Conservation (phyloP, 2,797 vertebrate species). For the Pipistrellus pygmaeus region DNA sequence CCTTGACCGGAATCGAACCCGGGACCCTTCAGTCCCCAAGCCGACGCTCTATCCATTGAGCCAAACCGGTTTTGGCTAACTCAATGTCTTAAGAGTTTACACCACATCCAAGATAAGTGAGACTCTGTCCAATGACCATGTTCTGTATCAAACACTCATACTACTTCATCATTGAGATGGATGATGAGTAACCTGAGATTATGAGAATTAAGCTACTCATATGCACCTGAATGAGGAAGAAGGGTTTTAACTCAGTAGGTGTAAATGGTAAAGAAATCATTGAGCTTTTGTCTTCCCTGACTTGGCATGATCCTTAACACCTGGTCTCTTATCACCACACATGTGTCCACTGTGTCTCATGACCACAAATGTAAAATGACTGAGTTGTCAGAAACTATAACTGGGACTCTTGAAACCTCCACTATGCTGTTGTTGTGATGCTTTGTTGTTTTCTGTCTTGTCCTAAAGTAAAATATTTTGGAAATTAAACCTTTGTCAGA, state of each 20-base stretch:
- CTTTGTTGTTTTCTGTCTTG: background rate
- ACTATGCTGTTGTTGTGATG: background rate
- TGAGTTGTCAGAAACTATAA: fast-evolving
- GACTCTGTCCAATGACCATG: background rate
- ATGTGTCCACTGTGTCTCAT: background rate
- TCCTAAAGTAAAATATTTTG: background rate
- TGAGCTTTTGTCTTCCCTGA: background rate
- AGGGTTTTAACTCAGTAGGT: background rate
- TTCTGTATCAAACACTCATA: background rate
- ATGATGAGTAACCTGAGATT: background rate
- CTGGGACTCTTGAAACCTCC: background rate
- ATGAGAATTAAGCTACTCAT: background rate
- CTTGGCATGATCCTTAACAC: background rate
- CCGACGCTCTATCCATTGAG: too few species aligned
- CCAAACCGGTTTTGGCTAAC: too few species aligned
- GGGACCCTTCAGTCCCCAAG: too few species aligned
- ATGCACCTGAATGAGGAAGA: background rate
- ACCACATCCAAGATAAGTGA: background rate
- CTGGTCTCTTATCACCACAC: background rate
- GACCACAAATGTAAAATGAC: background rate
- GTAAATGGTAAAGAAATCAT: background rate
- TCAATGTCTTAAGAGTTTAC: background rate
- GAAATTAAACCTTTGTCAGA: background rate
- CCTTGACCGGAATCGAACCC: too few species aligned
- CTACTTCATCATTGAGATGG: background rate